These are phyloP conservation scores for Drosophila lacertosa DNA, from an alignment of 1,140 invertebrate species.

Conservation along the genomic window DNA sequence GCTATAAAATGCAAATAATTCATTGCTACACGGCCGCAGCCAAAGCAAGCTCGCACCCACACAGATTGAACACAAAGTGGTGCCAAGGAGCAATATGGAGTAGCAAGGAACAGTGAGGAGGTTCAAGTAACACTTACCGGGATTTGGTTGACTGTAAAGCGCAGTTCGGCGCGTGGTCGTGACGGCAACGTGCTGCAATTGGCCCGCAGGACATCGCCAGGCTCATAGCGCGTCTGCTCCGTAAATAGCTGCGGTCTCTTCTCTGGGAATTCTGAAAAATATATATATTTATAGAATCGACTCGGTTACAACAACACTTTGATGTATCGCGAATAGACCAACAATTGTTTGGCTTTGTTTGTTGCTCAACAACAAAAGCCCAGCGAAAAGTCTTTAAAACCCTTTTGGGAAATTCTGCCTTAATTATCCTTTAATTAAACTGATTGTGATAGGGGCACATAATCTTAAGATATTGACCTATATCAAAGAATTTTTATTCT, in stretches of 20 bases:
- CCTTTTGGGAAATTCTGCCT: too few species aligned
- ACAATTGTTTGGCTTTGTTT: not conserved
- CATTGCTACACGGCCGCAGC: not conserved
- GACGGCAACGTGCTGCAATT: constrained; percentile 91
- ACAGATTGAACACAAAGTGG: not conserved
- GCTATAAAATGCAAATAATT: constrained; percentile 11
- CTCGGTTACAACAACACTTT: not conserved
- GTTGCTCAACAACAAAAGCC: not conserved
- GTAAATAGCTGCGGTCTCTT: constrained; percentile 86
- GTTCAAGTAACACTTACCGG: constrained; percentile 87
- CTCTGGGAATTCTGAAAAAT: constrained; percentile 86
- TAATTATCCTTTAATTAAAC: too few species aligned
- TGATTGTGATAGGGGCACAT: too few species aligned
- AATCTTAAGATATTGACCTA: too few species aligned
- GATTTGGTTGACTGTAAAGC: constrained; percentile 90
- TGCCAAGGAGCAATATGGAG: not conserved
- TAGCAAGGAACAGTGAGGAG: not conserved
- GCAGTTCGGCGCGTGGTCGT: constrained; percentile 88
- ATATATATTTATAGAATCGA: constrained; percentile 48
- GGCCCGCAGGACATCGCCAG: constrained; percentile 89
- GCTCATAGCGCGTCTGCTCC: constrained; percentile 89
- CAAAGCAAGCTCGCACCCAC: not conserved
- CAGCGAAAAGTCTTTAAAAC: not conserved
- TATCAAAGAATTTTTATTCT: too few species aligned
- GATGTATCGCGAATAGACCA: not conserved